Evolutionary conservation across 1,140 invertebrate genomes (phyloP), one percentile per base, ranked within the genome.

Genomic region (Sesamia nonagrioides): DNA sequence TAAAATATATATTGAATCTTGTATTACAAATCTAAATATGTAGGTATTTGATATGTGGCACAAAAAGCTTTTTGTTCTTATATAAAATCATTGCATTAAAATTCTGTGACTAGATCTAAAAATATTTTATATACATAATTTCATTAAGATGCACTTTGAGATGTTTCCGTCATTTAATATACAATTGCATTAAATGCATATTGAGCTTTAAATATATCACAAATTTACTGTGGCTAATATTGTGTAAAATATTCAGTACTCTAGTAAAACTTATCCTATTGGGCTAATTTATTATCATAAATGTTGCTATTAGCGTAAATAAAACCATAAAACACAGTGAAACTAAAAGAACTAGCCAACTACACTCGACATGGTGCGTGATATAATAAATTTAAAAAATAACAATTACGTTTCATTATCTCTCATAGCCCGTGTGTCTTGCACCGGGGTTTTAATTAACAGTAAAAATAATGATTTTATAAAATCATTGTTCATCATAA

Each of bases 61-160:
- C n/a, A n/a, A 52, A n/a, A 35, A 58, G 27, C 11, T 60, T 7
- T 17, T 15, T 27, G 56, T 60, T 37, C 15, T 35, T 60, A 60
- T 35, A 60, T 35, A 60, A 35, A 60, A n/a, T n/a, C 33, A 60
- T 33, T 7, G 15, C 15, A 15, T 35, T 37, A 13, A 11, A 60
- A 60, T 37, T 60, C 58, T 60, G 58, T 60, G 58, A 60, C 58
- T 60, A 60, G 58, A 60, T 60, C 13, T 35, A 60, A 37, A 37
- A 27, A 5, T 15, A n/a, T 35, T 35, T 35, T n/a, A 60, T 6
- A 15, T 37, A 54, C n/a, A 60, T 33, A 60, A 35, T 60, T 27
- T 56, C 6, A 61, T 35, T 35, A 37, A 6, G 7, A 61, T 21
- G 33, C 58, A 61, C 58, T 61, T 61, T 63, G 18, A n/a, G 37